Percentiles rank a stretch among this genome's conserved stretches.
Evolutionary conservation across 2,113 vertebrate species (phyloP).

Genomic region (Anhinga anhinga): DNA sequence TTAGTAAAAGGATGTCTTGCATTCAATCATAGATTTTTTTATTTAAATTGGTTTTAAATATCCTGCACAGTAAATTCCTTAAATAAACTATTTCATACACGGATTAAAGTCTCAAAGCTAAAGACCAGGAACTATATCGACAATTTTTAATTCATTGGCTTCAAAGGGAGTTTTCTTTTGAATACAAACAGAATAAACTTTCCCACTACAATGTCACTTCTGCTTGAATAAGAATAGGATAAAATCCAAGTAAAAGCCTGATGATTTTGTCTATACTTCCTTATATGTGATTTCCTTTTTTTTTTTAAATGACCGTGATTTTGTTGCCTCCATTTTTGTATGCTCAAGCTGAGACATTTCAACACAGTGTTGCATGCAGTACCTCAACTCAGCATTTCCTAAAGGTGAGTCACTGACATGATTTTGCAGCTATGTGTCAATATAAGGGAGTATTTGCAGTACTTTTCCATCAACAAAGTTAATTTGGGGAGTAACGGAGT

Average conservation of each 20-base stretch:
- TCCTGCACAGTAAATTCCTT: not conserved
- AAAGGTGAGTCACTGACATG: fast-evolving
- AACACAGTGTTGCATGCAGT: not conserved
- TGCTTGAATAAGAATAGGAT: not conserved
- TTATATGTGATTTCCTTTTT: not conserved
- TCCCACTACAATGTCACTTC: not conserved
- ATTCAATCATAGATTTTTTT: not conserved
- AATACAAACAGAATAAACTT: not conserved
- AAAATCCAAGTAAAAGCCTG: not conserved
- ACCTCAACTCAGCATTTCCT: not conserved
- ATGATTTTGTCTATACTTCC: not conserved
- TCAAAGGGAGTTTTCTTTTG: not conserved
- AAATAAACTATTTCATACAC: not conserved
- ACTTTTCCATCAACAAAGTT: not conserved
- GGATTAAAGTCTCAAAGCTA: not conserved
- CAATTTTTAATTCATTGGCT: not conserved
- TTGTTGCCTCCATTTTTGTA: not conserved
- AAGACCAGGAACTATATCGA: not conserved
- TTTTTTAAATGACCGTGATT: not conserved
- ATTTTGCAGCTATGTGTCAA: not conserved
- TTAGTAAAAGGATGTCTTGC: not conserved
- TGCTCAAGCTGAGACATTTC: not conserved
- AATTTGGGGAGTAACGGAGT: not conserved
- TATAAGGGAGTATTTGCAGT: not conserved
- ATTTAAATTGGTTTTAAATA: not conserved